Evolutionary conservation across 2,888 invertebrate genomes (phyloP).

Genomic region (Brachyptera risi): DNA sequence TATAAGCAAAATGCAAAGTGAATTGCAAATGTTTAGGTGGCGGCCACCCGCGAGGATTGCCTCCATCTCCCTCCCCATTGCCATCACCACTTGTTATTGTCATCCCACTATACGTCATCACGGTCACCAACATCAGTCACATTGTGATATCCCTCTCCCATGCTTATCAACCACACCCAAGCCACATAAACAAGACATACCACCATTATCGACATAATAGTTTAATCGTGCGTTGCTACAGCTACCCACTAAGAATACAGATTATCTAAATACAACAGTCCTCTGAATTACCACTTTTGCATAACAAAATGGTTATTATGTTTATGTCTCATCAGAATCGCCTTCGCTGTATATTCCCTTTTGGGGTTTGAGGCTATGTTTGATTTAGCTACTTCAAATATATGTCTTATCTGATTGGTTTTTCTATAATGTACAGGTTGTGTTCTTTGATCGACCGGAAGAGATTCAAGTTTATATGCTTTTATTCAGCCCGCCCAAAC

Average conservation of each 20-base stretch:
- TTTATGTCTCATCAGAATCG: background rate
- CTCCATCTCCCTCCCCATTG: background rate
- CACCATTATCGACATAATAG: slow-evolving; percentile 5
- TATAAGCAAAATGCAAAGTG: background rate
- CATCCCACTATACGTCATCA: slow-evolving; percentile 2
- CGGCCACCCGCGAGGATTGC: background rate
- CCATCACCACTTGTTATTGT: slow-evolving; percentile 11
- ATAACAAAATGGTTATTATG: background rate
- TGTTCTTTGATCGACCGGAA: background rate
- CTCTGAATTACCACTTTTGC: background rate
- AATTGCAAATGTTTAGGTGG: no score
- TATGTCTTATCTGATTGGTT: slow-evolving; percentile 6
- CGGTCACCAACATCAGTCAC: no score
- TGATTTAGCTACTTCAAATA: slow-evolving; percentile 10
- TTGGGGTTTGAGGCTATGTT: slow-evolving; percentile 12
- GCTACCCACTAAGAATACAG: slow-evolving; percentile 1
- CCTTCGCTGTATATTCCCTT: background rate
- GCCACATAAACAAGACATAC: background rate
- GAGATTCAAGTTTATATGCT: background rate
- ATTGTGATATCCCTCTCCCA: background rate
- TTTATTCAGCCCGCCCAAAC: slow-evolving; percentile 8
- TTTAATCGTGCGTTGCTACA: slow-evolving; percentile 3
- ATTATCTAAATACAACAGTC: slow-evolving; percentile 6
- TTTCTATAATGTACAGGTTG: background rate
- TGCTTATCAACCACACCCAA: background rate